Percentiles rank a stretch among this genome's conserved stretches.
Evolutionary conservation across 2,113 vertebrate genomes (phyloP).

Genomic region (Machaerirhynchus nigripectus): DNA sequence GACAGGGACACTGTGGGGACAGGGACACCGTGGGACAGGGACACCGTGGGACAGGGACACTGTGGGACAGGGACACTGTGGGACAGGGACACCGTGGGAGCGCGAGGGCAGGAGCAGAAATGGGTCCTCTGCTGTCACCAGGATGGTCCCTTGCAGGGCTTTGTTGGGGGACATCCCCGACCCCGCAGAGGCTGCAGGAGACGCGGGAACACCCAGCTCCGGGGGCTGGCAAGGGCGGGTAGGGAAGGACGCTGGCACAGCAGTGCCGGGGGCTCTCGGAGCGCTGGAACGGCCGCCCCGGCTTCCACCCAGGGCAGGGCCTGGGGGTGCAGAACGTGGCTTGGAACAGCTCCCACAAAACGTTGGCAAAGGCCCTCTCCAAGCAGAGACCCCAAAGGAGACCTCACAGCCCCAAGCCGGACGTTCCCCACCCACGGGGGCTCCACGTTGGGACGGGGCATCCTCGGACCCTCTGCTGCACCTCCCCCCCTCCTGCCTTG

Average conservation of each 20-base stretch:
- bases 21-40: neutral
- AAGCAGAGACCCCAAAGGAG: neutral
- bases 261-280: rapidly evolving
- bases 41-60: neutral
- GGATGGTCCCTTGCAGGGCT: rapidly evolving
- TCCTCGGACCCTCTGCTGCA: rapidly evolving
- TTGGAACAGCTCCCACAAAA: rapidly evolving
- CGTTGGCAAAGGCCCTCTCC: rapidly evolving
- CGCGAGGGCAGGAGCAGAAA: neutral
- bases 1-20: neutral
- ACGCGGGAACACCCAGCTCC: neutral
- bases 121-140: rapidly evolving
- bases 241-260: rapidly evolving
- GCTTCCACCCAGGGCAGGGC: rapidly evolving
- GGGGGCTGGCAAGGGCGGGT: rapidly evolving
- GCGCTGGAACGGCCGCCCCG: rapidly evolving
- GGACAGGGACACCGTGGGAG: rapidly evolving
- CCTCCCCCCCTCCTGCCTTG: rapidly evolving
- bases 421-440: neutral
- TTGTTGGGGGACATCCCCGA: rapidly evolving
- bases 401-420: rapidly evolving
- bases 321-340: rapidly evolving
- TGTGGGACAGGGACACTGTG: neutral
- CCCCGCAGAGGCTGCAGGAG: neutral
- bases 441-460: rapidly evolving